These are phyloP conservation scores for Polypterus senegalus DNA, from an alignment of 2,113 vertebrate species.

Conservation along the genomic window DNA sequence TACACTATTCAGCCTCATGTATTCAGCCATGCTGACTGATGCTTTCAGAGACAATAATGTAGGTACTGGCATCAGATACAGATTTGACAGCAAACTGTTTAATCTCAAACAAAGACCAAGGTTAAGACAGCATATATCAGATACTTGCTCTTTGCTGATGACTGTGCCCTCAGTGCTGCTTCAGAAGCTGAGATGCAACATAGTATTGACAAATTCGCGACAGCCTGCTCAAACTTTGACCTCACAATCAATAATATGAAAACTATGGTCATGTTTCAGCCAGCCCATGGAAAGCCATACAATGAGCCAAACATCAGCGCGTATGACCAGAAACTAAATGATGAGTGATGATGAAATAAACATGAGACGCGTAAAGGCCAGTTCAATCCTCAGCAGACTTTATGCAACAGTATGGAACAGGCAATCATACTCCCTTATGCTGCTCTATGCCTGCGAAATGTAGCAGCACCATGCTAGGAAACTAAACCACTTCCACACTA, in stretches of 20 bases:
- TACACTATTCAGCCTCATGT: constrained; percentile 10
- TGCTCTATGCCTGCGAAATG: too few species aligned
- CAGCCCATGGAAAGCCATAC: constrained; percentile 4
- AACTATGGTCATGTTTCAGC: constrained; percentile 4
- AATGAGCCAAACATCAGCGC: background rate
- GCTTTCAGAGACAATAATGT: background rate
- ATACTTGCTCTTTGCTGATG: constrained; percentile 1
- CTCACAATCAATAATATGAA: constrained; percentile 10
- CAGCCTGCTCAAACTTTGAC: constrained; percentile 6
- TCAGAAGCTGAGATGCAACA: constrained; percentile 4
- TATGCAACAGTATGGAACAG: too few species aligned
- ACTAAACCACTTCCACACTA: too few species aligned
- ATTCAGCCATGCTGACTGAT: constrained; percentile 1
- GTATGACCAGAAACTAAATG: too few species aligned
- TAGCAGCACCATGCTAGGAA: too few species aligned
- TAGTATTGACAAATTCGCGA: constrained; percentile 7
- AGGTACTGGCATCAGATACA: constrained; percentile 3
- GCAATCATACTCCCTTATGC: background rate
- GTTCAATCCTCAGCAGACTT: too few species aligned
- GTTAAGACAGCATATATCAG: too few species aligned
- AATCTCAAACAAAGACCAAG: constrained; percentile 5
- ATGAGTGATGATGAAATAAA: too few species aligned
- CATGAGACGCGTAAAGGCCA: too few species aligned
- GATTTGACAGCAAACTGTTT: constrained; percentile 1
- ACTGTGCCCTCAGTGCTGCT: constrained; percentile 4